Evolutionary conservation across 2,888 invertebrate species (phyloP), one percentile per base, ranked within the genome.

Genomic region (Clostera curtula): DNA sequence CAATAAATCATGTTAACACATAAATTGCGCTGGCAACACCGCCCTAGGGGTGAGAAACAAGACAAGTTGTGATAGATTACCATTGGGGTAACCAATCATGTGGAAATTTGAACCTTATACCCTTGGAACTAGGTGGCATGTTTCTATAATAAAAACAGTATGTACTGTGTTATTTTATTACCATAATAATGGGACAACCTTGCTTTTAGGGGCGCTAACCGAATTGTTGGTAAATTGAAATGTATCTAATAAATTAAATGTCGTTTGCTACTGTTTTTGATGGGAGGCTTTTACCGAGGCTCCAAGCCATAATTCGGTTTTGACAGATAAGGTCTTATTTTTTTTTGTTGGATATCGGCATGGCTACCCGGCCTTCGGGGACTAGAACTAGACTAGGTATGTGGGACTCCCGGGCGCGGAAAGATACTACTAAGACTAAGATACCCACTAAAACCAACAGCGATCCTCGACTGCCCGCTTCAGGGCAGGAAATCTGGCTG

Each of bases 1-100:
- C 54, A 55, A 73, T 74, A 74, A 74, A 74, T 74, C 79, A 80
- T 79, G 76, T 77, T 80, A 79, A 74, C 79, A 79, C 79, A 77
- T 77, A 76, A 76, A 77, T 77, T 73, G 64, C 59, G 54, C 56
- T 68, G 58, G 61, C 69, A 73, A 62, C 70, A 61, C 67, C 53
- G 57, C 58, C 58, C 55, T 55, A 48, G 56, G 70, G 75, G 74
- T 49, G 59, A 40, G 48, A 52, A 49, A 51, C 55, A 49, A 52
- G 64, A 68, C 62, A 56, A 62, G 53, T 66, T 60, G 62, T 64
- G 69, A 69, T 62, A 69, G 65, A 71, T 70, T 63, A 65, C 43
- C 40, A 43, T 24, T 30, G 40, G 43, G 44, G 48, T 37, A 9
- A 7, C 5, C 8, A 3, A 10, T 8, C n/a, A n/a, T 9, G 15